Evolutionary conservation across 2,113 vertebrate species (phyloP), one percentile per base, ranked within the genome.

Genomic region (Psephotus haematonotus): DNA sequence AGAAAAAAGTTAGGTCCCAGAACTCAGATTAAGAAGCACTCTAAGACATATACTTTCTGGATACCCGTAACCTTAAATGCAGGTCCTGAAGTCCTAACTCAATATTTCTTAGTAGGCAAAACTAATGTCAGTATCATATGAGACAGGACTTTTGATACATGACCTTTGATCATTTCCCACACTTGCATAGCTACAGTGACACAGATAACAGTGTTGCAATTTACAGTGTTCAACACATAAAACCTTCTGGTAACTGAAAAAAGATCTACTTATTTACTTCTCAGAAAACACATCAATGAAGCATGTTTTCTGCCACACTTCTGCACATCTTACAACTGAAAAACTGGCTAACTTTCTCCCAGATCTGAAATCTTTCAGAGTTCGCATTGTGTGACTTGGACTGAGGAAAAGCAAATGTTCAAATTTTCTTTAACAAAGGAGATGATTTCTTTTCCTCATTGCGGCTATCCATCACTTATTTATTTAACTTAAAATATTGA

Each of bases 401-500:
- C 15, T 46, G 35, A 86, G 20, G 25, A 62, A 81, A 47, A 35
- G 70, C 23, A 85, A 70, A 68, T 50, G 28, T 60, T 90, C 80
- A 44, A 27, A 39, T 71, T 94, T 87, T 67, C 70, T 90, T 84
- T 71, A 95, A 81, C 11, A 64, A 52, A 85, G 52, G 20, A 83
- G 24, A 76, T 53, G 1, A 22, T 24, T 35, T 84, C 72, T 11
- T 43, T n/a, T 7, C 44, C 55, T 92, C 88, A 91, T 64, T 76
- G 81, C 49, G 87, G n/a, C 57, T 94, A 68, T 91, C 86, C 29
- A 83, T 88, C 70, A 77, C 18, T 76, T 88, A 90, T 15, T 64
- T 71, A 93, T 94, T 95, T 94, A 88, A 43, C 74, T 92, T 92
- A 86, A 50, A 64, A 80, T 69, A 76, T 37, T 37, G 67, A 47